A percentile compares a stretch with the other conserved stretches of the same genome.
Evolutionary conservation across 2,797 vertebrate species (phyloP).

Genomic region (Manis crassicaudata): DNA sequence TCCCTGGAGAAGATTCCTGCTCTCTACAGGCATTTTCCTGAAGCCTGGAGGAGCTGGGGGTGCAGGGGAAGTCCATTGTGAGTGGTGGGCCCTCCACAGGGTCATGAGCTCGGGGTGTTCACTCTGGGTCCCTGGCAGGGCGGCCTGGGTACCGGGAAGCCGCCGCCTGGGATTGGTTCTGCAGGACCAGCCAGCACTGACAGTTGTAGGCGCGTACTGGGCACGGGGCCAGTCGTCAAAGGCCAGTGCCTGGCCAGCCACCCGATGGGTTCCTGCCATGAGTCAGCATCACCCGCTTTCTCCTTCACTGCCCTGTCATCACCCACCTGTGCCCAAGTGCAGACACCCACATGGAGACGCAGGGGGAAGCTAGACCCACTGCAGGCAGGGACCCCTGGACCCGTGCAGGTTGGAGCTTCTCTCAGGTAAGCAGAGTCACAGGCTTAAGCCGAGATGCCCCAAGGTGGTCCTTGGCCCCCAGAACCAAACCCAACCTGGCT

Average conservation of each 20-base stretch:
- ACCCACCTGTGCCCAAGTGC: accelerated
- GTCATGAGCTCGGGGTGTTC: neutral
- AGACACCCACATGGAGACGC: accelerated
- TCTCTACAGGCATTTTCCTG: neutral
- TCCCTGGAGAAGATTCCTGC: neutral
- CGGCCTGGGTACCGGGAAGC: neutral
- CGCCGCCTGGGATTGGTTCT: too few relatives aligned
- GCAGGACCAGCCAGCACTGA: neutral
- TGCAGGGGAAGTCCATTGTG: neutral
- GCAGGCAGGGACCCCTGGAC: too few relatives aligned
- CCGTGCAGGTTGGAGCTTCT: neutral
- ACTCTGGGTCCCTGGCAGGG: too few relatives aligned
- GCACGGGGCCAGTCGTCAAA: neutral
- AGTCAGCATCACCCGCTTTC: too few relatives aligned
- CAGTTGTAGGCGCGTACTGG: neutral
- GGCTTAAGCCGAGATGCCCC: too few relatives aligned
- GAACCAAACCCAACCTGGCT: neutral
- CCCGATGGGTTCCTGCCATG: neutral
- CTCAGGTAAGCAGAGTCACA: neutral
- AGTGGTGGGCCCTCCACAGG: too few relatives aligned
- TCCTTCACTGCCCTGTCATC: too few relatives aligned
- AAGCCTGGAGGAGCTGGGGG: neutral
- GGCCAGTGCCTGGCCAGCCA: neutral
- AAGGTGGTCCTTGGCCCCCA: neutral
- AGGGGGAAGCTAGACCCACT: neutral